phyloP scores from a whole-genome alignment of 37 sponge, comb jelly and placozoan genomes.

The Petrosia ficiformis region DNA sequence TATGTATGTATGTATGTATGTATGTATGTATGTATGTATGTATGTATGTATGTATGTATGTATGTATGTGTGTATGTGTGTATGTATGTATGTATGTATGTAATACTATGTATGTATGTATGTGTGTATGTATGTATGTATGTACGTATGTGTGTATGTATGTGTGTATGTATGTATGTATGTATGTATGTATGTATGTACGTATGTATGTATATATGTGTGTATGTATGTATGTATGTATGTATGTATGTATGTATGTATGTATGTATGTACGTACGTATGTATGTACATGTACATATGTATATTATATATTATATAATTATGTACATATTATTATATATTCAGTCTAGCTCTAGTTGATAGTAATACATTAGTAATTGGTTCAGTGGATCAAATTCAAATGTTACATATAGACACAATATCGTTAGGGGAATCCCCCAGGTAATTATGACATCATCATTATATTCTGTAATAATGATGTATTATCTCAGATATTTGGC shows the following conservation, averaged over 20 bases:
- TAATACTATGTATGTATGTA: too few relatives aligned
- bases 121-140: too few relatives aligned
- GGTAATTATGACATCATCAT: slow-evolving; percentile 15
- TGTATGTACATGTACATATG: not conserved
- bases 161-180: too few relatives aligned
- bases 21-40: too few relatives aligned
- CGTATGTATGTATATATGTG: not conserved
- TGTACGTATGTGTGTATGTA: too few relatives aligned
- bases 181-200: not conserved
- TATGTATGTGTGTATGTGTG: too few relatives aligned
- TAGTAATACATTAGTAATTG: slow-evolving; percentile 69
- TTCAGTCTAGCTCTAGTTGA: slow-evolving; percentile 78
- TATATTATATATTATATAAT: not conserved
- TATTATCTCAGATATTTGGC: slow-evolving; percentile 58
- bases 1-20: too few relatives aligned
- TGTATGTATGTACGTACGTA: not conserved
- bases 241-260: not conserved
- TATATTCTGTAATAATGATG: not conserved
- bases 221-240: not conserved
- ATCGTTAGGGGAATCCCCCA: slow-evolving; percentile 81
- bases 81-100: too few relatives aligned
- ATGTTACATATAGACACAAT: slow-evolving; percentile 91
- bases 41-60: too few relatives aligned
- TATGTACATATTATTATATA: not conserved
- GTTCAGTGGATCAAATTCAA: slow-evolving; percentile 91